Percentiles rank a stretch among this genome's conserved stretches.
Conservation (phyloP, 2,888 invertebrate genomes). For the Drosophila testacea region DNA sequence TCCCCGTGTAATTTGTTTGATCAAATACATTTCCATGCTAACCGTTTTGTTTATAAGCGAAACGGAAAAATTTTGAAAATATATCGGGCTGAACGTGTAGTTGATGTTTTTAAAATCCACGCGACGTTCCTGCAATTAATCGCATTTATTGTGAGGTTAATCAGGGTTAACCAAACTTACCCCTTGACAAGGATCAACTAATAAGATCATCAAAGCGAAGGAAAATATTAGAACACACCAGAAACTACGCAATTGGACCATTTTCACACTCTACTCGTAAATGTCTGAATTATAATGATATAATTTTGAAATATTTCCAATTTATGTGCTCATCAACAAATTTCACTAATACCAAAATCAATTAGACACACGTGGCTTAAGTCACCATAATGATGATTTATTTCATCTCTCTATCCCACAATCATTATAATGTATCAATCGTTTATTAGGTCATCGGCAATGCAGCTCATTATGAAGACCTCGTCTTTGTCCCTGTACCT, state of each 20-base stretch:
- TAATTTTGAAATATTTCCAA: conserved; percentile 3
- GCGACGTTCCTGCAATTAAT: conserved; percentile 3
- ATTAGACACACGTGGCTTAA: conserved; percentile 3
- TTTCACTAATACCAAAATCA: conserved; percentile 6
- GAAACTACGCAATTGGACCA: neutral
- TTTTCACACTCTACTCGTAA: neutral
- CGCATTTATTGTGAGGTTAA: neutral
- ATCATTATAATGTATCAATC: neutral
- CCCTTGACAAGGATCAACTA: neutral
- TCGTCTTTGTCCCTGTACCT: conserved; percentile 30
- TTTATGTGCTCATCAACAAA: conserved; percentile 9
- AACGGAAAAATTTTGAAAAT: conserved; percentile 8
- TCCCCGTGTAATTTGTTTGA: conserved; percentile 46
- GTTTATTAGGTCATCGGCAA: conserved; percentile 22
- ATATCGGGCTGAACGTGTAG: conserved; percentile 3
- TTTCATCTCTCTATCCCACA: neutral
- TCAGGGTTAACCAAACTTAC: neutral
- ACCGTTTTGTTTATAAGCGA: neutral
- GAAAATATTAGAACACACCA: neutral
- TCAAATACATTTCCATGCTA: conserved; percentile 12
- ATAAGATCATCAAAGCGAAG: neutral
- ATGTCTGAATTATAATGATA: conserved; percentile 2
- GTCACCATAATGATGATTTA: neutral
- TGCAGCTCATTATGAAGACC: conserved; percentile 46
- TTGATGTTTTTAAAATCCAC: neutral